Base-by-base conservation (phyloP, 1,140 invertebrate genomes). In the Pseudachorutes palmiensis region DNA sequence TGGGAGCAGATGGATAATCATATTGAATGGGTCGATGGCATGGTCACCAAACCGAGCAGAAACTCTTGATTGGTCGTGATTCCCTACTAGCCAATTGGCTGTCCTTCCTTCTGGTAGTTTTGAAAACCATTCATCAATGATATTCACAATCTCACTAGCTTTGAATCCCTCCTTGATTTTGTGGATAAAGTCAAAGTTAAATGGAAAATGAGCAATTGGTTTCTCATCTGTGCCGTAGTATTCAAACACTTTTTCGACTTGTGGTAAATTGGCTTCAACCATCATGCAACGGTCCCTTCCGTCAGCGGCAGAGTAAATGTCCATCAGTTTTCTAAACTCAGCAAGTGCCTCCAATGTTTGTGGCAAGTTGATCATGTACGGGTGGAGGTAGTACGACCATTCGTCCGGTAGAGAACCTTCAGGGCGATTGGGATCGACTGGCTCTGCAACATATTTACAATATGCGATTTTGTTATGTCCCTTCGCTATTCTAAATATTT, bases 41-140 rank as follows among this genome's bases (percentile, higher is more conserved):
- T 84, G 78, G 0, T 71, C 67, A 16, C 84, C 83, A 66, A 87
- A 80, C 36, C 86, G 78, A 2, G 80, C 78, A 0, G 83, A 82
- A 1, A 88, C 75, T 45, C 88, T 79, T 0, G 74, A 74, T 0
- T 78, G 81, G 69, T 89, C 86, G 66, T 88, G 85, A 74, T 85
- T 87, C 1, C 87, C 88, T 76, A 89, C 82, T 76, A 84, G 78
- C 83, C 83, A 85, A 72, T 85, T 85, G 1, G 83, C 75, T 62
- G 80, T 80, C n/a, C 61, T 33, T 24, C 78, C 78, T 45, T 79
- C 51, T 0, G 85, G 84, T 75, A 87, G 82, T 65, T 81, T 81
- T 5, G 81, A 78, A 32, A 86, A 71, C 79, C 83, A 87, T 57
- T 80, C 79, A 28, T 82, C 77, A 19, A 87, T 74, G 1, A 79